These are phyloP conservation scores for Myotis planiceps DNA, from an alignment of 2,797 vertebrate genomes.

Conservation along the genomic window DNA sequence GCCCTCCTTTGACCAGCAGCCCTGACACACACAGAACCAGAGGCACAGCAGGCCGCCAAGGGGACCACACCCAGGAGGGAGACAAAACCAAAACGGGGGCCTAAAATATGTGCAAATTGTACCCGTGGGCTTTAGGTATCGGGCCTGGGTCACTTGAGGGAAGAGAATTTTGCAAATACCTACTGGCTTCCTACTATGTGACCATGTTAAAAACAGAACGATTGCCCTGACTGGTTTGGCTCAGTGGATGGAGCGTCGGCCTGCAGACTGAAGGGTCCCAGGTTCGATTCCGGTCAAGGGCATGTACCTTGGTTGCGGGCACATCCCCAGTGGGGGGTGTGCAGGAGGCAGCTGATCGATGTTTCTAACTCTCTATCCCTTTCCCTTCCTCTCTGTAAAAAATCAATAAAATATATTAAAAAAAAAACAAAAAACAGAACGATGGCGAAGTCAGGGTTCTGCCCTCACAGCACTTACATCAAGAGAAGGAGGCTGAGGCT, in stretches of 20 bases:
- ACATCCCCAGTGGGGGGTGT: no score
- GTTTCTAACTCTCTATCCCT: no score
- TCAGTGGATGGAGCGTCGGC: no score
- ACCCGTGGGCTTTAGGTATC: rapidly evolving
- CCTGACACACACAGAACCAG: no score
- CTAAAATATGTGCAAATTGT: neutral
- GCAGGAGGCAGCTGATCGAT: no score
- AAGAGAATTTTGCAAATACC: neutral
- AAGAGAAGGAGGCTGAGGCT: neutral
- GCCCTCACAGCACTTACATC: rapidly evolving
- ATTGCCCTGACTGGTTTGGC: no score
- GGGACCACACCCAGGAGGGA: neutral
- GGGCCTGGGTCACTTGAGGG: neutral
- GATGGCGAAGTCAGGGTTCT: neutral
- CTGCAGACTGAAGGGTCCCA: no score
- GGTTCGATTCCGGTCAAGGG: no score
- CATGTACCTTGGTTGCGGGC: no score
- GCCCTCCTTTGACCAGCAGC: neutral
- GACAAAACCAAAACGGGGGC: neutral
- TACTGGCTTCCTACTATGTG: neutral
- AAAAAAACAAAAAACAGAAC: neutral
- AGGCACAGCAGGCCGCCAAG: neutral
- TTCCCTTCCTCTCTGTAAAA: no score
- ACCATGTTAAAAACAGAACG: neutral
- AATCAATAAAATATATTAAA: no score